Conservation (phyloP, 2,113 vertebrate species). For the Protobothrops flavoviridis region DNA sequence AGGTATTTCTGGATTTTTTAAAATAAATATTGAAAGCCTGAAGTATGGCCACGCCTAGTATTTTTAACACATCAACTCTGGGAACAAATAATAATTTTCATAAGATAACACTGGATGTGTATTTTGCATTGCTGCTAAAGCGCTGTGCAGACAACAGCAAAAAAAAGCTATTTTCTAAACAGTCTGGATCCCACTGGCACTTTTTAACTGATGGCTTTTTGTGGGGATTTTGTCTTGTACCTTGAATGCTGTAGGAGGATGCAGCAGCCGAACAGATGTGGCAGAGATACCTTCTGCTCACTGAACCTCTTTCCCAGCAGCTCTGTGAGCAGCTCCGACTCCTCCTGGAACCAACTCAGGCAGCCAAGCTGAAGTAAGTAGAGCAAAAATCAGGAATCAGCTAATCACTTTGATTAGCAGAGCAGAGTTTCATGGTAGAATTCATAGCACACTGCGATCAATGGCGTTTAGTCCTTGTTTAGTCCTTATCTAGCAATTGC, state of each 20-base stretch:
- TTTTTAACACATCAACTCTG: background rate
- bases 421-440: background rate
- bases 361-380: constrained; percentile 89
- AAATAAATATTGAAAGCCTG: background rate
- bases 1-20: background rate
- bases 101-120: background rate
- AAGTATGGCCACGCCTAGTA: background rate
- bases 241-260: constrained; percentile 75
- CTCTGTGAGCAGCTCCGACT: constrained; percentile 95
- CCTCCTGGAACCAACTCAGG: constrained; percentile 92
- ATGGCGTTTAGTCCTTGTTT: background rate
- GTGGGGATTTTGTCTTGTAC: constrained; percentile 5
- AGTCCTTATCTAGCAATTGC: background rate
- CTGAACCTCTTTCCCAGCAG: constrained; percentile 90
- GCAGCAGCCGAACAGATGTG: constrained; percentile 83
- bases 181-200: background rate
- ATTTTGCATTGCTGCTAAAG: background rate
- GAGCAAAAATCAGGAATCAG: background rate
- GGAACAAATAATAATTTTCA: background rate
- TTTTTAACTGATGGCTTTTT: background rate
- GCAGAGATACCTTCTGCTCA: constrained; percentile 89
- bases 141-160: background rate
- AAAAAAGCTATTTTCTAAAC: background rate
- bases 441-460: background rate
- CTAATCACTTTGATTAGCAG: background rate